Base-by-base conservation (phyloP, 2,113 vertebrate genomes). In the Athene noctua region DNA sequence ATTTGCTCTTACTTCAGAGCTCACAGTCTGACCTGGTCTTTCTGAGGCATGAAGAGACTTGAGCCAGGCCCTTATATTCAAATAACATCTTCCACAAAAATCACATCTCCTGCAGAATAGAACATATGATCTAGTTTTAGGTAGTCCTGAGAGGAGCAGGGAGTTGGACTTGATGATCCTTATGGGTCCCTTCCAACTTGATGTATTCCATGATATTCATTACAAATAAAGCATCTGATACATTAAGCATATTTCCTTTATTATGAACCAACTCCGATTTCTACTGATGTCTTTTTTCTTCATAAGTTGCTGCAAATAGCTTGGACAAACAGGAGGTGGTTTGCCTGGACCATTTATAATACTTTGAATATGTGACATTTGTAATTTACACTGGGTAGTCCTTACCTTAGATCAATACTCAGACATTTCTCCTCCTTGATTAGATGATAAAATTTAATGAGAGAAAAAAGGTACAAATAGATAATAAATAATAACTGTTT, bases 401-500 rank as follows among this genome's bases (percentile, higher is more conserved):
- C 57, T 67, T 82, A 59, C 34, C 81, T 95, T 77, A 88, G 46
- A 75, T 88, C 67, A 86, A 80, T 62, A 78, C 23, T 77, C 58
- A 51, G 58, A 72, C 30, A 65, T 90, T 91, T 86, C 49, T 88
- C 15, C 38, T 72, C 32, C 87, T 88, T 73, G 46, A 88, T 63
- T 54, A 80, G 46, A 74, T 55, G 17, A 78, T 46, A 73, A 83
- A 49, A 73, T 65, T 54, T 82, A 77, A 80, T 42, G 30, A 82
- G 14, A 88, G 40, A 70, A 84, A 80, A 86, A 57, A 88, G 11
- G 20, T 82, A 85, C 61, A 91, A 85, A 85, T 36, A 88, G 54
- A 61, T 90, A 95, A 79, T 75, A 68, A 80, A 85, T 68, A 92
- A 75, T 89, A 87, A 72, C 70, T 68, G n/a, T 74, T 87, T 79